These are phyloP conservation scores for Rhabdornis inornatus DNA, from an alignment of 2,113 vertebrate species.

Conservation along the genomic window DNA sequence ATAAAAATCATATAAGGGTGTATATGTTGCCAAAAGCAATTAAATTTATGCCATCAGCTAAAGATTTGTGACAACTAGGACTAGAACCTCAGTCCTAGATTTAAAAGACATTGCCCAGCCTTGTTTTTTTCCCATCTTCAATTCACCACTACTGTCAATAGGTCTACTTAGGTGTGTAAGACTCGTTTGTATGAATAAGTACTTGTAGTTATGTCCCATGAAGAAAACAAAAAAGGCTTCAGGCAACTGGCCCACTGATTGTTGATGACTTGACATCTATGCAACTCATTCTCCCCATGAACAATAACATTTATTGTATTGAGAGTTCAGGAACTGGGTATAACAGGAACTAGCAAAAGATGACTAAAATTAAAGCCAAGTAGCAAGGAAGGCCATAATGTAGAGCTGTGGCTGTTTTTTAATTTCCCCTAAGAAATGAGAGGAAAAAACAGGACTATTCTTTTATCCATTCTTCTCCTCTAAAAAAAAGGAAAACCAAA, in stretches of 20 bases:
- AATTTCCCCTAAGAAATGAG: background rate
- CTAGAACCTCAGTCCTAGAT: background rate
- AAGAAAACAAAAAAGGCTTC: constrained; percentile 17
- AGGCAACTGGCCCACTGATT: constrained; percentile 10
- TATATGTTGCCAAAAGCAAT: background rate
- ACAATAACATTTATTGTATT: constrained; percentile 36
- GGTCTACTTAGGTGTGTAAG: background rate
- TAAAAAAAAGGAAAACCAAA: background rate
- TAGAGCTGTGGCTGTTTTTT: background rate
- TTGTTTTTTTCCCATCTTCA: background rate
- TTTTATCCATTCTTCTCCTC: background rate
- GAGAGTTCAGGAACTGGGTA: constrained; percentile 4
- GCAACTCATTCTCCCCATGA: background rate
- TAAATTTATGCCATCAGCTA: background rate
- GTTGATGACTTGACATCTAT: constrained; percentile 39
- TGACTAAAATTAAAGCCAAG: constrained; percentile 12
- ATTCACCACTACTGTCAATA: background rate
- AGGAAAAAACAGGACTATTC: background rate
- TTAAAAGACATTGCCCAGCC: background rate
- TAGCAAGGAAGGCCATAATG: background rate
- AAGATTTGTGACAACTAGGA: background rate
- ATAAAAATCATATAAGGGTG: background rate
- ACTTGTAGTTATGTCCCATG: background rate
- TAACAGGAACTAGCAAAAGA: constrained; percentile 30
- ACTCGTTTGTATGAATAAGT: background rate